These are phyloP conservation scores for Yponomeuta cagnagella DNA, from an alignment of 2,888 invertebrate genomes.

Conservation along the genomic window DNA sequence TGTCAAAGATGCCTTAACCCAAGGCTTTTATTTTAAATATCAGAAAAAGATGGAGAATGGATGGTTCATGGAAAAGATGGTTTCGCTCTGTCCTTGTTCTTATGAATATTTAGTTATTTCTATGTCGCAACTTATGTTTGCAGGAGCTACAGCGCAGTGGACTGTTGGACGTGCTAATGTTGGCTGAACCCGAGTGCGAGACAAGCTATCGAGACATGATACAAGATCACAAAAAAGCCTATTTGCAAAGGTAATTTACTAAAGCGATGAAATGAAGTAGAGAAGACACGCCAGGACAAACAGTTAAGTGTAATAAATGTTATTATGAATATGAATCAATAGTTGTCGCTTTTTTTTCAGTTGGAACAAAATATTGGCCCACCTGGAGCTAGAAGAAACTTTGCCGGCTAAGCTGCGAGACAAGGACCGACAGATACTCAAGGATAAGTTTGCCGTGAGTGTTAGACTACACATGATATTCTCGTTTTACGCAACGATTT, in stretches of 20 bases:
- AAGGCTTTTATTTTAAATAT: too few species aligned
- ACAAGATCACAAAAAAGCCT: constrained; percentile 85
- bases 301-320: neutral
- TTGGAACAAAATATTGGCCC: constrained; percentile 88
- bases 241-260: constrained; percentile 75
- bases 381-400: constrained; percentile 82
- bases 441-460: constrained; percentile 91
- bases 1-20: too few species aligned
- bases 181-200: constrained; percentile 91
- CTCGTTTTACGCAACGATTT: too few species aligned
- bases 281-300: too few species aligned
- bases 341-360: constrained; percentile 62
- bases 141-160: constrained; percentile 90
- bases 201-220: constrained; percentile 91
- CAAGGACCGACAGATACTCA: constrained; percentile 88
- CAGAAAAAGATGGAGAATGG: too few species aligned
- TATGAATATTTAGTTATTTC: too few species aligned
- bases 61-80: too few species aligned
- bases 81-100: too few species aligned
- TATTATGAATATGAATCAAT: neutral
- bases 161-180: constrained; percentile 85
- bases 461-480: neutral
- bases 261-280: too few species aligned
- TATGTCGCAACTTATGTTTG: too few species aligned
- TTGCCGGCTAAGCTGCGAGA: constrained; percentile 85